phyloP scores from a whole-genome alignment of 1,140 invertebrate genomes.

The Campoletis sonorensis region DNA sequence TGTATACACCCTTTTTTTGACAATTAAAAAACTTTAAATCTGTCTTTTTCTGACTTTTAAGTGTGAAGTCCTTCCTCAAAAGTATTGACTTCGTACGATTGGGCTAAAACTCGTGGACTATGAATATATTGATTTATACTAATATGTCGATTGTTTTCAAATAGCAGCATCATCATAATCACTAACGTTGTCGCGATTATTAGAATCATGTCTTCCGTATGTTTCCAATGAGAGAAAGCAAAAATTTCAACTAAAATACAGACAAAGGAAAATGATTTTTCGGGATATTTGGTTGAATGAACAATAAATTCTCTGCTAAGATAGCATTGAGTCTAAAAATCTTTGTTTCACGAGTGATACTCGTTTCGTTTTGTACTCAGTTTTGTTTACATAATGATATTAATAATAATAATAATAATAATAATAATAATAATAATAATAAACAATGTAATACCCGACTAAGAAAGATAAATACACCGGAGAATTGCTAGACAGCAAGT shows the following conservation, averaged over 20 bases:
- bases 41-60: too few species aligned
- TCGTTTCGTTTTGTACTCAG: too few species aligned
- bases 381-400: too few species aligned
- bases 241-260: background rate
- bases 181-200: background rate
- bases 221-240: background rate
- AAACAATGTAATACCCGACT: too few species aligned
- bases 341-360: background rate
- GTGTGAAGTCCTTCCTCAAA: too few species aligned
- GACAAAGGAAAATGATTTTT: background rate
- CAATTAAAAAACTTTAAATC: too few species aligned
- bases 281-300: background rate
- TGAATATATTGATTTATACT: background rate
- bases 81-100: too few species aligned
- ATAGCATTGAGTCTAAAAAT: background rate
- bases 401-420: slow-evolving; percentile 1
- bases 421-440: too few species aligned
- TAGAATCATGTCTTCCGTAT: slow-evolving; percentile 17
- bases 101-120: background rate
- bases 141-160: background rate
- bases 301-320: background rate
- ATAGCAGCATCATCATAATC: background rate
- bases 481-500: slow-evolving; percentile 3
- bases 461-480: background rate
- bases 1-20: too few species aligned